phyloP scores from a whole-genome alignment of 2,797 vertebrate species.

The Balearica regulorum region DNA sequence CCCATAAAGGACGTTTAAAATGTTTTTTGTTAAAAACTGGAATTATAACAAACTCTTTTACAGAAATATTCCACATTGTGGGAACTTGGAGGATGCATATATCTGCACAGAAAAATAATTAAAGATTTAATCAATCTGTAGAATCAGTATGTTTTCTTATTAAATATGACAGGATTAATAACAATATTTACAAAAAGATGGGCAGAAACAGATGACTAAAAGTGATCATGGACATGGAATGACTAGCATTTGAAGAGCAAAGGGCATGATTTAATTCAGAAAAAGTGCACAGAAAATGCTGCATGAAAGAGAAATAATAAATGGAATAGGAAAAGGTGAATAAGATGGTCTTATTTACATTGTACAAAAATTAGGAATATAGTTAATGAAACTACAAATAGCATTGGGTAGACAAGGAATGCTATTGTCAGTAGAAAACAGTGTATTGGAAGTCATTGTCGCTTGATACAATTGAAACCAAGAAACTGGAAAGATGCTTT shows the following conservation, averaged over 20 bases:
- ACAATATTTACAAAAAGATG: background rate
- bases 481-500: background rate
- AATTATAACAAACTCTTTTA: background rate
- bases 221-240: background rate
- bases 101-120: background rate
- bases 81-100: background rate
- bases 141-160: background rate
- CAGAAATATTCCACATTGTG: background rate
- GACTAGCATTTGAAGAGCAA: background rate
- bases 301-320: background rate
- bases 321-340: background rate
- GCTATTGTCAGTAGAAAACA: background rate
- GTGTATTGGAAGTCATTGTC: background rate
- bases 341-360: background rate
- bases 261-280: background rate
- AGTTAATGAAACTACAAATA: background rate
- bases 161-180: background rate
- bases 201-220: background rate
- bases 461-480: background rate
- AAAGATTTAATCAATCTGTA: background rate
- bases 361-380: background rate
- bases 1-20: background rate
- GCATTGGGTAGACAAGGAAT: background rate
- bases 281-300: background rate
- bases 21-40: background rate